Conservation (phyloP, 2,113 vertebrate species). For the Tachysurus fulvidraco region DNA sequence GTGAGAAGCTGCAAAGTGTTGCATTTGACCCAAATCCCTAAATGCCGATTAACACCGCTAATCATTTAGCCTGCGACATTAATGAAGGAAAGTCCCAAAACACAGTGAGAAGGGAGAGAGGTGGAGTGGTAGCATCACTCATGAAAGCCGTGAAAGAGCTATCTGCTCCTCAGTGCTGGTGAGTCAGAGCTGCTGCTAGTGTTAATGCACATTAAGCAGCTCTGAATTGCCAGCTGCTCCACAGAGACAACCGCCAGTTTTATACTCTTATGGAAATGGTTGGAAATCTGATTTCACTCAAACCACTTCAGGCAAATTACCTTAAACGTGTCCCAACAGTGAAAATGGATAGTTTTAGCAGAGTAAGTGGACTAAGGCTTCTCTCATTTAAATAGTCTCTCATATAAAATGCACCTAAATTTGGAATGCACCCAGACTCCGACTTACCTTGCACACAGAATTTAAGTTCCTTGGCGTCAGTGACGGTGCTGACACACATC, state of each 20-base stretch:
- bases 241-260: conserved; percentile 7
- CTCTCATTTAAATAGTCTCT: conserved; percentile 7
- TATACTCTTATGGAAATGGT: conserved; percentile 11
- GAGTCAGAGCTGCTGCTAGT: conserved; percentile 43
- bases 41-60: conserved; percentile 45
- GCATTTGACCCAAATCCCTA: conserved; percentile 42
- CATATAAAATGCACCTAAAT: neutral
- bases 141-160: conserved; percentile 30
- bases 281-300: conserved; percentile 40
- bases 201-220: conserved; percentile 34
- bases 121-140: conserved; percentile 13
- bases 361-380: neutral
- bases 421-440: neutral
- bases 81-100: conserved; percentile 50
- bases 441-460: conserved; percentile 90
- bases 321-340: conserved; percentile 26
- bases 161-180: conserved; percentile 7
- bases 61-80: conserved; percentile 31
- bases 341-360: conserved; percentile 1
- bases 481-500: conserved; percentile 73
- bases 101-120: conserved; percentile 40
- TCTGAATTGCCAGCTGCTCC: conserved; percentile 33
- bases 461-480: conserved; percentile 88
- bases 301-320: conserved; percentile 26
- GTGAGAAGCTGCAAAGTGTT: conserved; percentile 13